Base-by-base conservation (phyloP, 2,888 invertebrate species). In the Ommatoiulus sabulosus region DNA sequence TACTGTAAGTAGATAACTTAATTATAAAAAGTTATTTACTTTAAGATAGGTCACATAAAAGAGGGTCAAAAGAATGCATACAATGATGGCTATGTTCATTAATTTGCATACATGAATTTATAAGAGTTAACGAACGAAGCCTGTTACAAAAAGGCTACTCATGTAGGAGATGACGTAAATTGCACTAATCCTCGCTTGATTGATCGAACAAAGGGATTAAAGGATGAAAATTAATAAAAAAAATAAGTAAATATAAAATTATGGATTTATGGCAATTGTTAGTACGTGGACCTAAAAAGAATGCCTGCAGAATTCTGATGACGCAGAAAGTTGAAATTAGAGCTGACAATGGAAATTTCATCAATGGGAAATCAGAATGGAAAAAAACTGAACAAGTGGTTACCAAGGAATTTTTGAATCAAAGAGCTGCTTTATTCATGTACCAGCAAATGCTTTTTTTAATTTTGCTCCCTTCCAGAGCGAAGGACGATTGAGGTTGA, bases 131-230 rank as follows among this genome's bases (percentile, higher is more conserved):
- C n/a, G n/a, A n/a, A 63, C n/a, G 63, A 0, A 63, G 15, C 15
- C 6, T 17, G 63, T 63, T 17, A 4, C 63, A n/a, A 63, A 63
- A 63, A n/a, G 17, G 2, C 1, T 63, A 5, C 63, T 63, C 5
- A 63, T 63, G n/a, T n/a, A 52, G 5, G 52, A n/a, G 3, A 63
- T 63, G 63, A 63, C 63, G 63, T 63, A 2, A 4, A 63, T 63
- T 63, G n/a, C 63, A 3, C 63, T 63, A 52, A n/a, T 3, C 17
- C n/a, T 17, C 17, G 63, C n/a, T 6, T 7, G n/a, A 63, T 63
- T 17, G 63, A 63, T 63, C 63, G n/a, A 63, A 63, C 63, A 63
- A 63, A 63, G 63, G 63, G 63, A 63, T 63, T 63, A 63, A 63
- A 2, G 63, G n/a, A 63, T 63, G 63, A 63, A 63, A 63, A n/a